Base-by-base conservation (phyloP, 2,113 vertebrate species). In the Zosterops borbonicus region DNA sequence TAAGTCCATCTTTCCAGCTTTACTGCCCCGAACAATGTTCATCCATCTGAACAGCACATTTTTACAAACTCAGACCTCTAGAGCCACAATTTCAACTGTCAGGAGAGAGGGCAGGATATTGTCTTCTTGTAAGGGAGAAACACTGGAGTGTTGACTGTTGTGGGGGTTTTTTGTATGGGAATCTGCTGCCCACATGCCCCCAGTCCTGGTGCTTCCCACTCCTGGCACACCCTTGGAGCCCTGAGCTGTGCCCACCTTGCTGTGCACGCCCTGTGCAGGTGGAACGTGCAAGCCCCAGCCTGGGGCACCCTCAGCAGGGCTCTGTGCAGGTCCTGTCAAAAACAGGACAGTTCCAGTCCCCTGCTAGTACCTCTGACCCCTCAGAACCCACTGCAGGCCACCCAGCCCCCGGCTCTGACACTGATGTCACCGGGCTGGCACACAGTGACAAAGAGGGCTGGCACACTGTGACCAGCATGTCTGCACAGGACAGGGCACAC, bases 301-400 rank as follows among this genome's bases (percentile, higher is more conserved):
- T 3, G 69, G 60, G 24, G 56, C 64, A 28, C 6, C 75, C 42
- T 17, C 42, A 16, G 67, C 42, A 14, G 62, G 39, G 67, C 67
- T 46, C 74, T 9, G 39, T 2, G 2, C 46, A 8, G 7, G 0
- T 50, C 49, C 49, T 50, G 49, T 15, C 49, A 27, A 9, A 27
- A 50, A 9, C 49, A 50, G 24, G 49, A 50, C 25, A 50, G 25
- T 15, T 50, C 49, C 12, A 14, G 20, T 24, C 52, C 75, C 83
- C 4, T 0, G 1, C 35, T 0, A 0, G 14, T 55, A 56, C 23
- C 37, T 6, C 33, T 0, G 0, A 5, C 31, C 75, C 33, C 25
- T 6, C 13, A 0, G 2, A 12, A 8, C 20, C 24, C 70, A 5
- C 68, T 2, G 25, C 3, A 42, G 47, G 33, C 50, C 74, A 33